These are phyloP conservation scores for Linyphia triangularis DNA, from an alignment of 2,888 invertebrate species.

Conservation along the genomic window DNA sequence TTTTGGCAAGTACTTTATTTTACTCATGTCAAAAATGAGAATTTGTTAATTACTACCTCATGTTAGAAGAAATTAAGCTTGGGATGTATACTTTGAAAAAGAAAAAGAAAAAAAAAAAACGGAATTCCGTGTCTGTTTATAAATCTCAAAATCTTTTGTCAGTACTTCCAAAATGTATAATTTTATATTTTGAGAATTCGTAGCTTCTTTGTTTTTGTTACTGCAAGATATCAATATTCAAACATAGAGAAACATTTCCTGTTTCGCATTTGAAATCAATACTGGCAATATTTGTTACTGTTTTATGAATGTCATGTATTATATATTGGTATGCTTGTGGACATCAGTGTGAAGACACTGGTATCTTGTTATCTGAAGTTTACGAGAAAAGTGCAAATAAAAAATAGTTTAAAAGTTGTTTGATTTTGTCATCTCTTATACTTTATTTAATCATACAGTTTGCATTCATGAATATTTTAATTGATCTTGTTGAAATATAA, in stretches of 20 bases:
- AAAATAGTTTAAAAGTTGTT: slow-evolving; percentile 47
- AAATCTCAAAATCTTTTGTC: slow-evolving; percentile 3
- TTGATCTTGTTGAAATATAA: no score
- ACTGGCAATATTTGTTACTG: slow-evolving; percentile 66
- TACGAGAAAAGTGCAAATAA: slow-evolving; percentile 72
- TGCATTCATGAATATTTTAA: no score
- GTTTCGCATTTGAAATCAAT: slow-evolving; percentile 44
- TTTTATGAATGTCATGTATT: slow-evolving; percentile 60
- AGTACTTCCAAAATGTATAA: slow-evolving; percentile 8
- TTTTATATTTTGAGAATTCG: not conserved
- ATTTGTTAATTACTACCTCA: slow-evolving; percentile 50
- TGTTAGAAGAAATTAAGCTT: not conserved
- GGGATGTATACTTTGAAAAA: not conserved
- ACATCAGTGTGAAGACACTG: slow-evolving; percentile 37
- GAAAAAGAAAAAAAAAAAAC: no score
- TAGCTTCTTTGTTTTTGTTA: not conserved
- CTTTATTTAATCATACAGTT: no score
- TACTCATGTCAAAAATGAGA: not conserved
- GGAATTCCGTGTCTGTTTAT: not conserved
- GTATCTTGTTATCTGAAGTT: slow-evolving; percentile 53
- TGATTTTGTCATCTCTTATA: not conserved
- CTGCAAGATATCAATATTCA: slow-evolving; percentile 25
- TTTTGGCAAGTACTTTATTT: not conserved
- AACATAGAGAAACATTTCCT: slow-evolving; percentile 34
- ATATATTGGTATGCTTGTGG: slow-evolving; percentile 60